phyloP scores from a whole-genome alignment of 2,888 invertebrate genomes.

The Tupiocoris notatus region DNA sequence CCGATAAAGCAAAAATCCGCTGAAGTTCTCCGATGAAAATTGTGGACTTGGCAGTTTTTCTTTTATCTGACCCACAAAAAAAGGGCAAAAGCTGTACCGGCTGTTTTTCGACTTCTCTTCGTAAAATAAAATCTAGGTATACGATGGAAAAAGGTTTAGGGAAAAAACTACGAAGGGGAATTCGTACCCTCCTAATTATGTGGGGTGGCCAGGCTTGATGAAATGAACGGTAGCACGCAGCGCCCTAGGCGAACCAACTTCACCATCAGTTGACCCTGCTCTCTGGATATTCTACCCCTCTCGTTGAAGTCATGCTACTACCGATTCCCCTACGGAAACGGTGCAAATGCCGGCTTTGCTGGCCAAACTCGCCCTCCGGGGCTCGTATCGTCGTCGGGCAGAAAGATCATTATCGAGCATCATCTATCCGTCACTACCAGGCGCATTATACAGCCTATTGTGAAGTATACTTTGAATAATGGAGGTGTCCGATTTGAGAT shows the following conservation, averaged over 20 bases:
- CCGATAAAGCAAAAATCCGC: no score
- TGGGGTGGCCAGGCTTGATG: not conserved
- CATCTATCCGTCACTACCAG: not conserved
- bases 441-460: not conserved
- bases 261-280: not conserved
- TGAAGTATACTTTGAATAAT: not conserved
- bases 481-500: not conserved
- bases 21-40: no score
- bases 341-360: no score
- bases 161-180: not conserved
- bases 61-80: no score
- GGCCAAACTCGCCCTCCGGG: not conserved
- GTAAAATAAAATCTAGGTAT: not conserved
- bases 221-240: not conserved
- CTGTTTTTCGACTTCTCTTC: not conserved
- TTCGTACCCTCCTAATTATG: not conserved
- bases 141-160: not conserved
- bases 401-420: not conserved
- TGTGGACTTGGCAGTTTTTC: no score
- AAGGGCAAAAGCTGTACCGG: not conserved
- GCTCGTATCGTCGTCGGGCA: not conserved
- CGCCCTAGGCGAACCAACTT: not conserved
- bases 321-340: not conserved
- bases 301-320: not conserved
- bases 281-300: not conserved